Base-by-base conservation (phyloP, 2,888 invertebrate genomes). In the Leptopilina syphax region DNA sequence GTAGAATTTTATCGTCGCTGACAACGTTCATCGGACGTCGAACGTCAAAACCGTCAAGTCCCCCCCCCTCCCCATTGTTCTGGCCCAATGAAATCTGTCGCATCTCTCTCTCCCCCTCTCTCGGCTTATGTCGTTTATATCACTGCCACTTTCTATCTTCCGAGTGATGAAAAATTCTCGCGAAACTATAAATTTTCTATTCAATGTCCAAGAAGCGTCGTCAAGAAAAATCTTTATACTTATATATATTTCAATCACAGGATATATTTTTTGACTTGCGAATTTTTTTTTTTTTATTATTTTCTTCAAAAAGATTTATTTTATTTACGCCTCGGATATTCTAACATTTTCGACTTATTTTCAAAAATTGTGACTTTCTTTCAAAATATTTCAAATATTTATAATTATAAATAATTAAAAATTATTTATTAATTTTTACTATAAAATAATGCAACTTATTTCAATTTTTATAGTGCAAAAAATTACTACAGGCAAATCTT, bases 1-100 rank as follows among this genome's bases (percentile, higher is more conserved):
- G 79, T 81, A 81, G 85, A 85, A 84, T 85, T 84, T 85, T 82
- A 82, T 81, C 81, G 81, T 78, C 81, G 80, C 76, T 78, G 77
- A 78, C 77, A 76, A 81, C 81, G 80, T 79, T 76, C 68, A 78
- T 80, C 81, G 78, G 79, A 78, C 83, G 54, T 65, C 81, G 79
- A 80, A 79, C 83, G 63, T 65, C 73, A 54, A 73, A 57, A 57
- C 73, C 73, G 57, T 73, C 57, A 47, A 68, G 68, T 50, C 9
- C 4, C 8, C 27, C 6, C 50, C 9, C 50, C 50, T 10, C 1
- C 13, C 54, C 70, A 13, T 70, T 54, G 67, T 44, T 44, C 47
- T 70, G 54, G 9, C 12, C 54, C 70, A 54, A 34, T 57, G 34
- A 47, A 68, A 68, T 57, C n/a, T 73, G 57, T 27, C 34, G 73